phyloP scores from a whole-genome alignment of 1,140 invertebrate genomes.

The Acromyrmex heyeri region DNA sequence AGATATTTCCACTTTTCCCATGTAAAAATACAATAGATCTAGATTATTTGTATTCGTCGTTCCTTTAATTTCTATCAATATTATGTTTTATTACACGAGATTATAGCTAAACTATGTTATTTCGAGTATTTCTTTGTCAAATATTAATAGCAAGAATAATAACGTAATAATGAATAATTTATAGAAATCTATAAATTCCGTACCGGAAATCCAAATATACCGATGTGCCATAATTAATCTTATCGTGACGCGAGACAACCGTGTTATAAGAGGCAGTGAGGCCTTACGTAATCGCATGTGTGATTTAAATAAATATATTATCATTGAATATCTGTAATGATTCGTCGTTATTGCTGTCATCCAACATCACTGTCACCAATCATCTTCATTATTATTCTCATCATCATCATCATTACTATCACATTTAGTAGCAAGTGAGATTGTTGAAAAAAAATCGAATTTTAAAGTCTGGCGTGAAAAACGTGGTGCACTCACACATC shows the following conservation, averaged over 20 bases:
- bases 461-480: slow-evolving; percentile 52
- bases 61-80: too few species aligned
- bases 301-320: slow-evolving; percentile 71
- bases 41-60: too few species aligned
- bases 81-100: background rate
- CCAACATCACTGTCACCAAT: slow-evolving; percentile 51
- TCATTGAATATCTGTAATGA: slow-evolving; percentile 70
- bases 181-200: background rate
- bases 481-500: slow-evolving; percentile 57
- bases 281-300: slow-evolving; percentile 74
- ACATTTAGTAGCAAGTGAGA: slow-evolving; percentile 56
- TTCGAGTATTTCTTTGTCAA: background rate
- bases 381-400: slow-evolving; percentile 56
- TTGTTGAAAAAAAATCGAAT: slow-evolving; percentile 17
- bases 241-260: slow-evolving; percentile 55
- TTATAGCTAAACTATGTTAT: background rate
- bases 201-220: background rate
- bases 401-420: slow-evolving; percentile 41
- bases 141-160: too few species aligned
- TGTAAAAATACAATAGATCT: too few species aligned
- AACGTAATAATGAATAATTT: background rate
- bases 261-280: slow-evolving; percentile 65
- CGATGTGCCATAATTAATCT: background rate
- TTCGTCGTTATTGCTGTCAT: slow-evolving; percentile 68
- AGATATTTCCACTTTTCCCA: too few species aligned